These are phyloP conservation scores for Blera fallax DNA, from an alignment of 2,888 invertebrate species.

Conservation along the genomic window DNA sequence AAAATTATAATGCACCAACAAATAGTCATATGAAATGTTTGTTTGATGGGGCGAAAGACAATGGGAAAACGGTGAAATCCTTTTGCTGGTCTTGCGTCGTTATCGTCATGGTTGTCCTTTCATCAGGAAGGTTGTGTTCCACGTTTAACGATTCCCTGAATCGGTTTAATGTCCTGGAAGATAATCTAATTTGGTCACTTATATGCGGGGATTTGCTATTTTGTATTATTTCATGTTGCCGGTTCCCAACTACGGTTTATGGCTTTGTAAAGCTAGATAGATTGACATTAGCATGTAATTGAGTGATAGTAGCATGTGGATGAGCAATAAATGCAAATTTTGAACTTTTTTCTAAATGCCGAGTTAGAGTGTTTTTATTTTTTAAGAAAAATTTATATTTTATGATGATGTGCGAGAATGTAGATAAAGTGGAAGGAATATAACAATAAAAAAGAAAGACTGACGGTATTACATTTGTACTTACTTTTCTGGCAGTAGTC, in stretches of 20 bases:
- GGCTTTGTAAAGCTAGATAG: background rate
- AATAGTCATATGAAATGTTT: conserved; percentile 26
- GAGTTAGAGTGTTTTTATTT: background rate
- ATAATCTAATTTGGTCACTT: conserved; percentile 82
- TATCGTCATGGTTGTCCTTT: conserved; percentile 2
- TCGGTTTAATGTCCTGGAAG: conserved; percentile 80
- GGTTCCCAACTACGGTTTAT: background rate
- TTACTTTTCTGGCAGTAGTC: background rate
- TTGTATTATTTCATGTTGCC: conserved; percentile 67
- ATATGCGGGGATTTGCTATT: conserved; percentile 79
- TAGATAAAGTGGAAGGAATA: background rate
- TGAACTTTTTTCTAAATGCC: background rate
- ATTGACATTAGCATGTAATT: conserved; percentile 37
- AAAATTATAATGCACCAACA: conserved; percentile 16
- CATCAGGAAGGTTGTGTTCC: conserved; percentile 49
- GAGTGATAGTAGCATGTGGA: conserved; percentile 39
- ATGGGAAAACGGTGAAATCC: conserved; percentile 13
- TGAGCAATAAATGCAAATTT: conserved; percentile 52
- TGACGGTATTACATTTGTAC: background rate
- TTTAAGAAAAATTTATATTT: background rate
- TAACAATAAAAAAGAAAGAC: background rate
- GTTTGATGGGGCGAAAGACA: conserved; percentile 55
- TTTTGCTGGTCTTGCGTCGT: conserved; percentile 6
- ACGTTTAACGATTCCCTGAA: conserved; percentile 75
- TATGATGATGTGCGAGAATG: background rate